Base-by-base conservation (phyloP, 2,888 invertebrate genomes). In the Drosophila borborema region DNA sequence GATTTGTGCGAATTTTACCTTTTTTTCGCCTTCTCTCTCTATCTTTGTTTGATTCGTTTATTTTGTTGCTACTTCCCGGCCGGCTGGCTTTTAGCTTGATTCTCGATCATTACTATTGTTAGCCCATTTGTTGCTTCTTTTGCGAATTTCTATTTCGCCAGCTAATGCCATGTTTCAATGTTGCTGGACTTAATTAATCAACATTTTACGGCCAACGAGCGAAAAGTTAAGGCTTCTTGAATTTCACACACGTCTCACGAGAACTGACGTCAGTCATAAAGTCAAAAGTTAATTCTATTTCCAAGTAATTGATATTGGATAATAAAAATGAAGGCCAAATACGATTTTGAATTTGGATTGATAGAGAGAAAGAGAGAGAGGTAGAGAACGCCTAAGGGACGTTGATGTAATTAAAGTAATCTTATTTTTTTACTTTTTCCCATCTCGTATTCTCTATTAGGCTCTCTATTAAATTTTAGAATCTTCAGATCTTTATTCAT, bases 21-120 rank as follows among this genome's bases (percentile, higher is more conserved):
- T 59, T 36, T 46, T 14, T 40, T 36, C 6, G 16, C 34, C 28
- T 18, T 28, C 28, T 36, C 6, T 20, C 34, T 28, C 28, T 28
- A 6, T 28, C 28, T 28, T 1, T 12, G 36, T 31, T 20, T 55
- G n/a, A 7, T 16, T 53, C 28, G 28, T 38, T 45, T 10, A 18
- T 38, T 49, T 16, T 53, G 38, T 65, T 49, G 54, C 64, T 41
- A 54, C 68, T 65, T 66, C 34, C 70, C 78, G 54, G 51, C 71
- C 65, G 74, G 70, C 64, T 66, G 48, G 55, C 40, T 8, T 63
- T 63, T 23, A n/a, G 18, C 38, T 38, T 40, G 20, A 14, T 64
- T 65, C 66, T 67, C 64, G 64, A 77, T 73, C 89, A 82, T 82
- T 86, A 72, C 7, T 80, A 72, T 71, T 74, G 58, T 54, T 79